Percentiles rank a stretch among this genome's conserved stretches.
phyloP scores from a whole-genome alignment of 2,888 invertebrate species.

The Didymodactylos carnosus region DNA sequence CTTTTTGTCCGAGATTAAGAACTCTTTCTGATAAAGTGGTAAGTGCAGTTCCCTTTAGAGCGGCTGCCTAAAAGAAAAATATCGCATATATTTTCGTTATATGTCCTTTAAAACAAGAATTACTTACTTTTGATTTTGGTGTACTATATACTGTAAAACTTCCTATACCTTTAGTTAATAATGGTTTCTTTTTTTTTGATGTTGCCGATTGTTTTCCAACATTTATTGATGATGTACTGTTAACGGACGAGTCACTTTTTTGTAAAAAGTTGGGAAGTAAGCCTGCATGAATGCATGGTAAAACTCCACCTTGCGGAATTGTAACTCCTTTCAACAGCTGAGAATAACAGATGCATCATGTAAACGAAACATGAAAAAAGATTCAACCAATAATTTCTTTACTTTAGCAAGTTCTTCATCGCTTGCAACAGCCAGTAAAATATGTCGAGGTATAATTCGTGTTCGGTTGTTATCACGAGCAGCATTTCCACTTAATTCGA shows the following conservation, averaged over 20 bases:
- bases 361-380: too few species aligned
- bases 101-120: background rate
- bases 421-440: constrained; percentile 38
- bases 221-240: background rate
- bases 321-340: too few species aligned
- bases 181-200: background rate
- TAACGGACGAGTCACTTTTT: too few species aligned
- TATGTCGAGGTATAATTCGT: constrained; percentile 38
- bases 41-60: constrained; percentile 12
- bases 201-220: background rate
- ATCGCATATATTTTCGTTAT: too few species aligned
- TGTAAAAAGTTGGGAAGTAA: constrained; percentile 21
- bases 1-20: constrained; percentile 38
- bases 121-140: background rate
- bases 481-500: constrained; percentile 39
- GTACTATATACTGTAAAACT: background rate
- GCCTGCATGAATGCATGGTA: constrained; percentile 36
- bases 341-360: too few species aligned
- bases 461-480: constrained; percentile 36
- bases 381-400: too few species aligned
- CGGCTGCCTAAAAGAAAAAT: background rate
- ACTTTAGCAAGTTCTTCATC: constrained; percentile 39
- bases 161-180: background rate
- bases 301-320: constrained; percentile 37
- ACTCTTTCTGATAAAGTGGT: constrained; percentile 24